Evolutionary conservation across 2,113 vertebrate species (phyloP).

Genomic region (Aptenodytes patagonicus): DNA sequence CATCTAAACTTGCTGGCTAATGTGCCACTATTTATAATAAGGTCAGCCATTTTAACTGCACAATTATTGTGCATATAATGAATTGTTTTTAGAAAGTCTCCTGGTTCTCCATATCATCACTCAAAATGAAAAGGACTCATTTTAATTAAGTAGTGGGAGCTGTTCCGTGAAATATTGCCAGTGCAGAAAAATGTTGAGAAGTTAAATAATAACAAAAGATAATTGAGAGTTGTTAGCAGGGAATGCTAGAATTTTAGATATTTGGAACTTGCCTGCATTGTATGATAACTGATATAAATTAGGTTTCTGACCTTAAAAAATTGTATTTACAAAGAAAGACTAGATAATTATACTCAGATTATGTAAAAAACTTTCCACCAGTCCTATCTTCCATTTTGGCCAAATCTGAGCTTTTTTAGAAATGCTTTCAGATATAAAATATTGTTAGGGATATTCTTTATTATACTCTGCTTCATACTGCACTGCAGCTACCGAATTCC

Average conservation of each 20-base stretch:
- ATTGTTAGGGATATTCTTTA: neutral
- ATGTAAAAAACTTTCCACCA: neutral
- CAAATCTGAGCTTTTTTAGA: neutral
- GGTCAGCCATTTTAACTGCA: neutral
- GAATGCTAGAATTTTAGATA: constrained; percentile 46
- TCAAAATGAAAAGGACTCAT: constrained; percentile 47
- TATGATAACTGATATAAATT: constrained; percentile 10
- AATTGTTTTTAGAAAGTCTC: constrained; percentile 50
- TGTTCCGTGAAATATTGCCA: constrained; percentile 43
- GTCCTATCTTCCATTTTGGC: neutral
- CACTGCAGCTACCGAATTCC: neutral
- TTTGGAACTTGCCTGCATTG: constrained; percentile 26
- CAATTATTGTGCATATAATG: neutral
- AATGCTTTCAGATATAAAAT: neutral
- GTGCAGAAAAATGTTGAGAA: neutral
- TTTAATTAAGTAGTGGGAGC: constrained; percentile 63
- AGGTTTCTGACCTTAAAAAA: constrained; percentile 41
- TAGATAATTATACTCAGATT: neutral
- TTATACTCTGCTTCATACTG: neutral
- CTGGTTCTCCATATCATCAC: constrained; percentile 4
- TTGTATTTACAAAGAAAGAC: neutral
- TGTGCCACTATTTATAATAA: neutral
- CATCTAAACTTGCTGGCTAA: neutral
- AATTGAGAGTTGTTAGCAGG: constrained; percentile 31
- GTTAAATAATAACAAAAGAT: constrained; percentile 39